phyloP scores from a whole-genome alignment of 2,797 vertebrate genomes.

The Coranthus polyacanthus region DNA sequence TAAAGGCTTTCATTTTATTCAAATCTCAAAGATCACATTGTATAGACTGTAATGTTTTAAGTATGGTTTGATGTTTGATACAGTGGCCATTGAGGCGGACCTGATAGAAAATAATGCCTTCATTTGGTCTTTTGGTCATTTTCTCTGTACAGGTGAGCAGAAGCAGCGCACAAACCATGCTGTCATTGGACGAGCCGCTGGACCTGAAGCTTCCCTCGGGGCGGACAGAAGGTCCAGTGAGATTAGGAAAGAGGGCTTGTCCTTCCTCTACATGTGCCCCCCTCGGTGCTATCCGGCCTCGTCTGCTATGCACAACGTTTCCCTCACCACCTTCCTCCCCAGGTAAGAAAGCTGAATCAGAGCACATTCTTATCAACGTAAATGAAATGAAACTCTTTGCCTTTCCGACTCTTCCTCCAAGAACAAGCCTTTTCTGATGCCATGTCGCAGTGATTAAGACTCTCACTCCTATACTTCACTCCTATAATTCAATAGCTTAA shows the following conservation, averaged over 20 bases:
- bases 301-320: slow-evolving; percentile 78
- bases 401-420: not conserved
- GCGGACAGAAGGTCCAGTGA: slow-evolving; percentile 64
- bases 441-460: slow-evolving; percentile 3
- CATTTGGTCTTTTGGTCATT: not conserved
- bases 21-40: too few species aligned
- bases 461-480: not conserved
- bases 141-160: slow-evolving; percentile 47
- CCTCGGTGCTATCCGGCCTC: slow-evolving; percentile 75
- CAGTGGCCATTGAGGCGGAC: too few species aligned
- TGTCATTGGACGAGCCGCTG: slow-evolving; percentile 94
- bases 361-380: slow-evolving; percentile 25
- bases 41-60: too few species aligned
- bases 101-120: not conserved
- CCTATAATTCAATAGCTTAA: slow-evolving; percentile 38
- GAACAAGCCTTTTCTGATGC: slow-evolving; percentile 15
- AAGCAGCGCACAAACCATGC: slow-evolving; percentile 82
- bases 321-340: slow-evolving; percentile 78
- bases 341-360: slow-evolving; percentile 67
- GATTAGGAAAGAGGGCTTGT: slow-evolving; percentile 81
- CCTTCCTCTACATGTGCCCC: slow-evolving; percentile 77
- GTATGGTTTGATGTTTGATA: not conserved
- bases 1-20: too few species aligned
- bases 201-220: slow-evolving; percentile 93
- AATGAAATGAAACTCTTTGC: not conserved